Percentiles rank a stretch among this genome's conserved stretches.
Evolutionary conservation across 64 coral and sea anemone genomes (phyloP).

Genomic region (Pocillopora damicornis): DNA sequence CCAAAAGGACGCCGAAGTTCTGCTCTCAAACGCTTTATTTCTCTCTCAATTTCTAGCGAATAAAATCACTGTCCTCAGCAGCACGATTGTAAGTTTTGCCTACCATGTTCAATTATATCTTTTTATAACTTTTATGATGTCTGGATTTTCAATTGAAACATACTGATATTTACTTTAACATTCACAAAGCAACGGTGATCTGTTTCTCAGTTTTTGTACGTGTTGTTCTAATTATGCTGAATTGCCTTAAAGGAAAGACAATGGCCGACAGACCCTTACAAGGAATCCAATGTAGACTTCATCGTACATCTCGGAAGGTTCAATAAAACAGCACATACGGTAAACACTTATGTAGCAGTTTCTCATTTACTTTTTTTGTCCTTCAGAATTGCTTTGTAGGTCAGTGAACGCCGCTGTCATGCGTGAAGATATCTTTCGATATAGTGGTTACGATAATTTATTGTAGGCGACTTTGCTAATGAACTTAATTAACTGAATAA

Average conservation of each 20-base stretch:
- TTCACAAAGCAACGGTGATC: background rate
- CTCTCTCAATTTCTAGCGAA: background rate
- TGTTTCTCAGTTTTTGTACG: background rate
- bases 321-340: conserved; percentile 13
- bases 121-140: background rate
- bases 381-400: no score
- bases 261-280: background rate
- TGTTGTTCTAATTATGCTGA: background rate
- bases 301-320: background rate
- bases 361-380: no score
- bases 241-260: background rate
- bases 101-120: background rate
- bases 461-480: no score
- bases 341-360: background rate
- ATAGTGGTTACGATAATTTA: no score
- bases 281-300: conserved; percentile 8
- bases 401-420: no score
- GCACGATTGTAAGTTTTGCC: conserved; percentile 2
- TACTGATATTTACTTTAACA: background rate
- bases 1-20: background rate
- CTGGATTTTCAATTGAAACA: background rate
- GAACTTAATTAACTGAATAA: no score
- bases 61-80: background rate
- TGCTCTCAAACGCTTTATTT: background rate
- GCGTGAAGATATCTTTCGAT: no score